Percentiles rank a stretch among this genome's conserved stretches.
Evolutionary conservation across 30 jellyfish, hydroid and myxozoan genomes (phyloP).

Genomic region (Sanderia malayensis): DNA sequence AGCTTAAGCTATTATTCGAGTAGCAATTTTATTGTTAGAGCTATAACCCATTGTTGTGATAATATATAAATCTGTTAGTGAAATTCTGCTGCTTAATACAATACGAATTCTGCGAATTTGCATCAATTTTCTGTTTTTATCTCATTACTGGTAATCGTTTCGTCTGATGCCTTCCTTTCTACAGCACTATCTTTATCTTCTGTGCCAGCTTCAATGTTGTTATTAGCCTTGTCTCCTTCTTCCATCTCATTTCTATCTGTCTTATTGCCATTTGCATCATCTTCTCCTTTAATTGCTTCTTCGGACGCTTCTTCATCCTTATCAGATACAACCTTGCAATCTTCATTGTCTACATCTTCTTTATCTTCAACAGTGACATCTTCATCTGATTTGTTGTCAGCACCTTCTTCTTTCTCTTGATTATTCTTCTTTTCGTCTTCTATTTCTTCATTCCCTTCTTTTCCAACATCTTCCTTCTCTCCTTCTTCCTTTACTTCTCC

Average conservation of each 20-base stretch:
- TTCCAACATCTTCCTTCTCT: background rate
- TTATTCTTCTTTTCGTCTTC: too few species aligned
- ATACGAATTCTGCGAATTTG: too few species aligned
- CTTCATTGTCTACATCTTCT: background rate
- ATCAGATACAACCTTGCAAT: background rate
- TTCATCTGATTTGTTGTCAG: background rate
- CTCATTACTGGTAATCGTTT: too few species aligned
- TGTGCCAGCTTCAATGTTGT: background rate
- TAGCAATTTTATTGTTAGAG: too few species aligned
- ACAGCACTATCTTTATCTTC: background rate
- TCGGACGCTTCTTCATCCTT: background rate
- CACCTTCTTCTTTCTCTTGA: background rate
- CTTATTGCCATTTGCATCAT: background rate
- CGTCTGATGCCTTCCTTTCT: too few species aligned
- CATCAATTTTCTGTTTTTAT: too few species aligned
- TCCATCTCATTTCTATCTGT: background rate
- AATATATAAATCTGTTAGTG: too few species aligned
- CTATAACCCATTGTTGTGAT: too few species aligned
- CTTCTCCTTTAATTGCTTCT: background rate
- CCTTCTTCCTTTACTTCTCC: background rate
- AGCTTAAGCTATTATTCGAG: too few species aligned
- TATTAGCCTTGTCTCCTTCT: background rate
- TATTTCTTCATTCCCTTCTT: too few species aligned
- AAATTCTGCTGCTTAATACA: too few species aligned
- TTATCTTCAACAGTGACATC: background rate